Evolutionary conservation across 2,888 invertebrate genomes (phyloP).

Genomic region (Metallyticus violacea): DNA sequence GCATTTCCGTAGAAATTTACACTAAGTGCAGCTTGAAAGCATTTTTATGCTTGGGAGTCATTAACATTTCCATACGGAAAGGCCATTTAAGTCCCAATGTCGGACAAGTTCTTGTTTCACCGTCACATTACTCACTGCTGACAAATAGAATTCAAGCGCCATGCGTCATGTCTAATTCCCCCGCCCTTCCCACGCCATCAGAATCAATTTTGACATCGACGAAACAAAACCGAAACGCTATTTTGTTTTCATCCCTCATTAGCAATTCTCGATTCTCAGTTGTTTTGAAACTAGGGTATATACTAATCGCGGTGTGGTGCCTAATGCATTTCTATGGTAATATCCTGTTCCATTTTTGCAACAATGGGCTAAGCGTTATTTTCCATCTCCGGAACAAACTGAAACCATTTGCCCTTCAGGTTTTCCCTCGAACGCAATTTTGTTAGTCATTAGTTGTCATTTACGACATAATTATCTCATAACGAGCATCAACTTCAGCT

Average conservation of each 20-base stretch:
- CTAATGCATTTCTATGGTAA: not conserved
- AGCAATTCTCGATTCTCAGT: no score
- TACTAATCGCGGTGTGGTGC: no score
- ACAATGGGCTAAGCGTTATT: not conserved
- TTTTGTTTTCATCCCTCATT: no score
- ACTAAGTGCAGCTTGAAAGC: not conserved
- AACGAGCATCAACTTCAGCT: not conserved
- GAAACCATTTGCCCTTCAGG: not conserved
- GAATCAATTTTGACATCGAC: no score
- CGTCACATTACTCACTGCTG: not conserved
- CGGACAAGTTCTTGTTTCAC: not conserved
- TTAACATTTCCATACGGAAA: no score
- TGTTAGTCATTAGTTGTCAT: not conserved
- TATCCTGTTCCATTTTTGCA: not conserved
- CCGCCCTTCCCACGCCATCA: no score
- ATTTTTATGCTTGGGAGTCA: not conserved
- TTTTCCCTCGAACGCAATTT: not conserved
- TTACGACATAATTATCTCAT: not conserved
- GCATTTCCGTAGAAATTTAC: not conserved
- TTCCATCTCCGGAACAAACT: not conserved
- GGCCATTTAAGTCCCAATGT: not conserved
- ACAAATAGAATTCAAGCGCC: not conserved
- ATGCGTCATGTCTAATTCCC: not conserved
- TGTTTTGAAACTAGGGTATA: not conserved
- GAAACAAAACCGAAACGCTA: no score